A percentile compares a stretch with the other conserved stretches of the same genome.
These are phyloP conservation scores for Chloroclystis v-ata DNA, from an alignment of 2,888 invertebrate species.

Conservation along the genomic window DNA sequence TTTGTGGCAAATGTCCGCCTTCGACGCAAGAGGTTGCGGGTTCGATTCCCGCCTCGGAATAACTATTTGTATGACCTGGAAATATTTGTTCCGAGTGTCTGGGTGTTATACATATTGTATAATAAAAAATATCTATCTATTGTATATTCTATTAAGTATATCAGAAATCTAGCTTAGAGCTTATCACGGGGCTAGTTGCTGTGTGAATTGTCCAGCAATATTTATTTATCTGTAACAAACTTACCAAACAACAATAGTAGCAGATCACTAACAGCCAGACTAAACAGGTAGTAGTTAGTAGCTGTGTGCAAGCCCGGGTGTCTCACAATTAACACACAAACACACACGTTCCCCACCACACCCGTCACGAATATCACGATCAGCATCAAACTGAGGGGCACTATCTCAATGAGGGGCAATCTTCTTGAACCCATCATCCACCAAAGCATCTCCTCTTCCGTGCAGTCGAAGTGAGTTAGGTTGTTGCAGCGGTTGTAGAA, in stretches of 20 bases:
- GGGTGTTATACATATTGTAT: no score
- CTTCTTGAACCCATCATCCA: slow-evolving; percentile 80
- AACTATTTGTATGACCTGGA: no score
- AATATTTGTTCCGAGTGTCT: no score
- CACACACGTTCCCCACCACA: slow-evolving; percentile 88
- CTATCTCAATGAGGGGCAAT: slow-evolving; percentile 75
- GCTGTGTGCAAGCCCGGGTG: slow-evolving; percentile 91
- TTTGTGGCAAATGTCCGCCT: no score
- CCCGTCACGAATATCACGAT: slow-evolving; percentile 89
- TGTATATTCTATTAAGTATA: no score
- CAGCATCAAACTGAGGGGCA: slow-evolving; percentile 84
- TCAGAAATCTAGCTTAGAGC: no score
- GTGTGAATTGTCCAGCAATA: no score
- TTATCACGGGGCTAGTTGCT: no score
- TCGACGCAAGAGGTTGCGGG: no score
- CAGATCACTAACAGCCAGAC: slow-evolving; percentile 91
- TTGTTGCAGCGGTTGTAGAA: slow-evolving; percentile 70
- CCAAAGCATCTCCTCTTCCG: slow-evolving; percentile 78
- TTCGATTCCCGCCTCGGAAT: no score
- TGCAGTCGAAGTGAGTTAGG: slow-evolving; percentile 75
- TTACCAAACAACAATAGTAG: slow-evolving; percentile 88
- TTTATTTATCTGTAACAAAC: slow-evolving; percentile 46
- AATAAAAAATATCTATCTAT: no score
- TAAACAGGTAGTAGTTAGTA: slow-evolving; percentile 95
- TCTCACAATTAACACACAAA: slow-evolving; percentile 89